phyloP scores from a whole-genome alignment of 2,113 vertebrate genomes.

The Gasterosteus nipponicus region DNA sequence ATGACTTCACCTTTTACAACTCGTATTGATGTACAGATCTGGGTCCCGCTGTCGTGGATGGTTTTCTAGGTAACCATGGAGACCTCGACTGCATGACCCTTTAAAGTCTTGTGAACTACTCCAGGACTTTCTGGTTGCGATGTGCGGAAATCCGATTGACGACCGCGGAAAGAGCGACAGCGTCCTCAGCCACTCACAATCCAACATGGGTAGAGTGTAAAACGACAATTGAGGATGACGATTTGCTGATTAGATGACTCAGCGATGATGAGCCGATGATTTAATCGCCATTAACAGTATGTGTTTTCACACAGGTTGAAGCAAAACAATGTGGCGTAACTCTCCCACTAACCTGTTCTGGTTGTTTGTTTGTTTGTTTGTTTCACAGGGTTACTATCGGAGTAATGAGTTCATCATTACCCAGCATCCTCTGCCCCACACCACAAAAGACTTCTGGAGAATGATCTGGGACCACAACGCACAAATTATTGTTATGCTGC shows the following conservation, averaged over 20 bases:
- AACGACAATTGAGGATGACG: too few species aligned
- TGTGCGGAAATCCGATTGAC: too few species aligned
- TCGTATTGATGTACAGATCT: background rate
- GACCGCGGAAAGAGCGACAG: too few species aligned
- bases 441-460: constrained; percentile 96
- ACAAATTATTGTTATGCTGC: constrained; percentile 97
- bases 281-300: background rate
- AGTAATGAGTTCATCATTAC: constrained; percentile 98
- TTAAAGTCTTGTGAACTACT: too few species aligned
- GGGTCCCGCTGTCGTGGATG: background rate
- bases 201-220: too few species aligned
- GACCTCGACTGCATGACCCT: background rate
- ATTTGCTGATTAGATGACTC: too few species aligned
- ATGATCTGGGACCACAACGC: constrained; percentile 99
- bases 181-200: too few species aligned
- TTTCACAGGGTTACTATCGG: constrained; percentile 88
- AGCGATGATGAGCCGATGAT: background rate
- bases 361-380: background rate
- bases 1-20: background rate
- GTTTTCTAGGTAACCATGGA: background rate
- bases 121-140: too few species aligned
- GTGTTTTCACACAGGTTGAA: background rate
- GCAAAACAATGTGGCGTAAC: background rate
- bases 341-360: background rate
- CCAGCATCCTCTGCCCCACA: constrained; percentile 95